Conservation (phyloP, 2,113 vertebrate species). For the Calyptommatus sinebrachiatus region DNA sequence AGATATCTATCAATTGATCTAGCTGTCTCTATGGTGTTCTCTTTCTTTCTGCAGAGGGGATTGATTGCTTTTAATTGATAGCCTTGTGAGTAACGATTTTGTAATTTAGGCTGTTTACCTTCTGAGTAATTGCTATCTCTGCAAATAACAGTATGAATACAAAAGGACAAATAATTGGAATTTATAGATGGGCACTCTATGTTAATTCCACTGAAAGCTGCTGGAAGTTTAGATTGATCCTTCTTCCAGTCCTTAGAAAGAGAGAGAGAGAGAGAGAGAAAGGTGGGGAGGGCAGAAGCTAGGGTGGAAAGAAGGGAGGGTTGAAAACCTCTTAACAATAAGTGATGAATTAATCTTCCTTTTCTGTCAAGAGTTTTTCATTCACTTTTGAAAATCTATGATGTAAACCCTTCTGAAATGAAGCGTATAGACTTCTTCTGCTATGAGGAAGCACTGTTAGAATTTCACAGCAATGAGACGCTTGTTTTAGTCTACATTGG, state of each 20-base stretch:
- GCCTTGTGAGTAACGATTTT: slow-evolving; percentile 26
- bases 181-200: background rate
- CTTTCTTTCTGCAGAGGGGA: slow-evolving; percentile 10
- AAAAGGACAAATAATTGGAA: slow-evolving; percentile 22
- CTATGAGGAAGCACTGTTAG: too few relatives aligned
- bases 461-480: too few relatives aligned
- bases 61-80: slow-evolving; percentile 27
- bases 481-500: too few relatives aligned
- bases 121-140: slow-evolving; percentile 32
- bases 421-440: background rate
- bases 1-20: slow-evolving; percentile 7
- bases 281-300: too few relatives aligned
- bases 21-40: background rate
- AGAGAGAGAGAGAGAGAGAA: too few relatives aligned
- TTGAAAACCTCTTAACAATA: background rate
- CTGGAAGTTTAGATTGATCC: background rate
- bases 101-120: slow-evolving; percentile 30
- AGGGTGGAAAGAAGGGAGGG: too few relatives aligned
- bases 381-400: background rate
- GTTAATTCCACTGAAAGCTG: background rate
- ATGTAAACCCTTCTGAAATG: background rate
- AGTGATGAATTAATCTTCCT: background rate
- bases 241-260: background rate
- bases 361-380: background rate
- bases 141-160: slow-evolving; percentile 16